Evolutionary conservation across 2,113 vertebrate species (phyloP).

Genomic region (Oryzias curvinotus): DNA sequence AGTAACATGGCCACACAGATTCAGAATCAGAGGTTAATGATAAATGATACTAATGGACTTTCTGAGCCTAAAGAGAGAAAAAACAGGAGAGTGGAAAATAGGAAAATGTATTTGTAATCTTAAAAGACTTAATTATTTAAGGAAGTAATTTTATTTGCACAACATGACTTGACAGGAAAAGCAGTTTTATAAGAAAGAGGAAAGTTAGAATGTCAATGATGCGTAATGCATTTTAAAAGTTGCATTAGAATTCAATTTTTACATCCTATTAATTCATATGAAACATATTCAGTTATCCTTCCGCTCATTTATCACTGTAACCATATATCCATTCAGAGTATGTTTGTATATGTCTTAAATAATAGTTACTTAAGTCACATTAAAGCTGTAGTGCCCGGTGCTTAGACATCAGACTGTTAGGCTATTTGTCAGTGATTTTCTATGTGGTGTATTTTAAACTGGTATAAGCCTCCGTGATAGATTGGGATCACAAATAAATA

Average conservation of each 20-base stretch:
- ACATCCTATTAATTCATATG: not conserved
- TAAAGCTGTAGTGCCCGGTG: not conserved
- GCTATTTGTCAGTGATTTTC: too few relatives aligned
- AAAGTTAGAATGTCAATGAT: conserved; percentile 31
- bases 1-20: conserved; percentile 67
- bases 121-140: conserved; percentile 65
- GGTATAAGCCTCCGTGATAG: too few relatives aligned
- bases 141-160: conserved; percentile 58
- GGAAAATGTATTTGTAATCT: conserved; percentile 67
- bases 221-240: conserved; percentile 47
- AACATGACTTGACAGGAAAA: conserved; percentile 38
- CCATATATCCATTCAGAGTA: not conserved
- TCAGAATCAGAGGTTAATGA: conserved; percentile 72
- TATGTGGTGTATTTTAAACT: too few relatives aligned
- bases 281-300: not conserved
- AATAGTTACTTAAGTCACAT: too few relatives aligned
- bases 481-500: too few relatives aligned
- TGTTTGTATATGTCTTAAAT: too few relatives aligned
- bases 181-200: conserved; percentile 47
- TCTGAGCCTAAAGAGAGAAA: conserved; percentile 57
- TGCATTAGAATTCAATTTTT: conserved; percentile 21
- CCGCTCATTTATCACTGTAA: not conserved
- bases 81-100: conserved; percentile 52
- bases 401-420: too few relatives aligned
- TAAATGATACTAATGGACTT: conserved; percentile 74